phyloP scores from a whole-genome alignment of 2,113 vertebrate genomes.

The Kryptolebias marmoratus region DNA sequence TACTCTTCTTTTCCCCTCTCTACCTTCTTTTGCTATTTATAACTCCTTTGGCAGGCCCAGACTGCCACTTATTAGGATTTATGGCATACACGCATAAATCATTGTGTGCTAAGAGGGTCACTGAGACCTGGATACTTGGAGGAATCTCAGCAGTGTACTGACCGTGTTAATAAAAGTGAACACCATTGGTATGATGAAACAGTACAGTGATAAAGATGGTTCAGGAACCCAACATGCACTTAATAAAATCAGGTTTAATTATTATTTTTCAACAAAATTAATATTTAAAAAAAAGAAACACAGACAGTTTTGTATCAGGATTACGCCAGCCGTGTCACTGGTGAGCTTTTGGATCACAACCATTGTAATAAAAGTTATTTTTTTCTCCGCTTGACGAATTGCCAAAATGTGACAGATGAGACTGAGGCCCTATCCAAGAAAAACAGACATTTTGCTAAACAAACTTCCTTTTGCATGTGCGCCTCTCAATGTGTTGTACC shows the following conservation, averaged over 20 bases:
- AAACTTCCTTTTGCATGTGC: background rate
- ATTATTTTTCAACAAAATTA: background rate
- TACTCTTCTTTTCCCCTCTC: background rate
- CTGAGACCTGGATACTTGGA: constrained; percentile 26
- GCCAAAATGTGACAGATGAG: background rate
- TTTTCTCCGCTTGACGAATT: background rate
- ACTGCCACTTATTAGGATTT: constrained; percentile 16
- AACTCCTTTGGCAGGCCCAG: constrained; percentile 28
- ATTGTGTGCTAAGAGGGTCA: constrained; percentile 23
- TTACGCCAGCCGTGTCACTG: background rate
- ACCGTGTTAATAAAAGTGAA: constrained; percentile 39
- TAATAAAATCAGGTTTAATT: background rate
- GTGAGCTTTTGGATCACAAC: background rate
- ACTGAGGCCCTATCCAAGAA: no score
- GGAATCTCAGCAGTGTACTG: constrained; percentile 35
- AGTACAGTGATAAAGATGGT: constrained; percentile 9
- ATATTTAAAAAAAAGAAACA: background rate
- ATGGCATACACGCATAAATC: constrained; percentile 37
- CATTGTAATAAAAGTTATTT: no score
- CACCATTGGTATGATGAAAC: constrained; percentile 36
- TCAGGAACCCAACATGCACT: background rate
- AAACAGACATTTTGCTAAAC: background rate
- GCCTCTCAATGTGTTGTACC: no score
- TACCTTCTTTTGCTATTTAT: constrained; percentile 17
- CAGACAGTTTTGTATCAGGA: background rate